phyloP scores from a whole-genome alignment of 2,888 invertebrate species.

The Cerceris ruficornis region DNA sequence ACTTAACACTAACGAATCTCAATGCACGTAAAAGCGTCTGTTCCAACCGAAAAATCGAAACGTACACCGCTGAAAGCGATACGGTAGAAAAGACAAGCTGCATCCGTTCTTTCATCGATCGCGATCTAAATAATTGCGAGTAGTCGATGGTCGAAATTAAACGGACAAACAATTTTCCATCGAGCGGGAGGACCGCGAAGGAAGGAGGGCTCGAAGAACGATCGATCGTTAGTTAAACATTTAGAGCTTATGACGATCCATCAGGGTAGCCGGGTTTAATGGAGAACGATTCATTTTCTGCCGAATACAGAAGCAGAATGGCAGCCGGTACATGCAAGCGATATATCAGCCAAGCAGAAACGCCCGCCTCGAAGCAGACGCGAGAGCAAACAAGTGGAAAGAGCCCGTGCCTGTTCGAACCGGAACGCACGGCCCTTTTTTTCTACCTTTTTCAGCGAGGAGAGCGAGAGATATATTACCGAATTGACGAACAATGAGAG shows the following conservation, averaged over 20 bases:
- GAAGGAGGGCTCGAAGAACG: conserved; percentile 7
- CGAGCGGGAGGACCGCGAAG: background rate
- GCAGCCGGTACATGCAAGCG: conserved; percentile 28
- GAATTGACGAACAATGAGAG: background rate
- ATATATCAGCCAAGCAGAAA: conserved; percentile 29
- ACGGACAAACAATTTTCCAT: background rate
- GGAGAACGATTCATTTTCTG: conserved; percentile 44
- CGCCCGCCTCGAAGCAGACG: conserved; percentile 24
- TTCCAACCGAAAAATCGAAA: too few species aligned
- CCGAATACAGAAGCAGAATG: conserved; percentile 39
- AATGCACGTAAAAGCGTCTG: too few species aligned
- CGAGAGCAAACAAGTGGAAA: conserved; percentile 31
- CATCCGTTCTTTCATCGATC: too few species aligned
- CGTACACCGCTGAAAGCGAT: too few species aligned
- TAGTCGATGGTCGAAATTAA: too few species aligned
- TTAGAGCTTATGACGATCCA: conserved; percentile 32
- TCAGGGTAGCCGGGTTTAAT: conserved; percentile 32
- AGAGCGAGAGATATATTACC: background rate
- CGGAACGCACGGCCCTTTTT: background rate
- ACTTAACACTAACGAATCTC: too few species aligned
- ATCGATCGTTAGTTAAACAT: conserved; percentile 40
- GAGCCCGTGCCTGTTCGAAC: conserved; percentile 22
- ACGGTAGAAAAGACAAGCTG: too few species aligned
- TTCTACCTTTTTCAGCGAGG: background rate
- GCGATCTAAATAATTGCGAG: too few species aligned